Evolutionary conservation across 2,113 vertebrate species (phyloP).

Genomic region (Fulica atra): DNA sequence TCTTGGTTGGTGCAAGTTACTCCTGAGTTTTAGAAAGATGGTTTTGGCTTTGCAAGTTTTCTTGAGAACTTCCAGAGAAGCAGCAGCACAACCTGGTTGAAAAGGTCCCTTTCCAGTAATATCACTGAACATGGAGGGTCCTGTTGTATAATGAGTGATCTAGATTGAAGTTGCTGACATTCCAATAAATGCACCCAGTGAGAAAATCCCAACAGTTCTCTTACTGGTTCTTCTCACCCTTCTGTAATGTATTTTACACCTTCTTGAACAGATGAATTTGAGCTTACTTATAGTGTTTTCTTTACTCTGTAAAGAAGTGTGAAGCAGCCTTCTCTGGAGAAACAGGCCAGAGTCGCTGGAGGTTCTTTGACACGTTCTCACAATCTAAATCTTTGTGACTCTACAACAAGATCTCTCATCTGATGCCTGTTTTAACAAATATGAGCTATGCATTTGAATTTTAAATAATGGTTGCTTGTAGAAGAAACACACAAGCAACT

Average conservation of each 20-base stretch:
- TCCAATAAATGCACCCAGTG: conserved; percentile 19
- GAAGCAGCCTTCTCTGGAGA: conserved; percentile 19
- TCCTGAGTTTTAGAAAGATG: not conserved
- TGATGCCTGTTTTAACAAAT: conserved; percentile 6
- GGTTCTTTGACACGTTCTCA: not conserved
- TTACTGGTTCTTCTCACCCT: conserved; percentile 21
- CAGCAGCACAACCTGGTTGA: not conserved
- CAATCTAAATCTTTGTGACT: not conserved
- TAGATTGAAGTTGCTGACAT: conserved; percentile 55
- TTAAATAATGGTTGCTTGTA: not conserved
- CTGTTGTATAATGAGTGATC: conserved; percentile 33
- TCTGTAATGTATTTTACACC: conserved; percentile 17
- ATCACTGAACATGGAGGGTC: not conserved
- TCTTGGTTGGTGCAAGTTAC: not conserved
- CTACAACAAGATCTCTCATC: not conserved
- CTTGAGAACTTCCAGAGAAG: not conserved
- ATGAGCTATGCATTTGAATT: not conserved
- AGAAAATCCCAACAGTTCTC: conserved; percentile 38
- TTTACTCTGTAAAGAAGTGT: conserved; percentile 4
- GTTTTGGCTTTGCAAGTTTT: not conserved
- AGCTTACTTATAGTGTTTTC: conserved; percentile 6
- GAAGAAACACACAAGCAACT: not conserved
- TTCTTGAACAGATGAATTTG: conserved; percentile 5
- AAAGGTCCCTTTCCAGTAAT: not conserved
- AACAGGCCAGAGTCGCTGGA: conserved; percentile 13